Conservation (phyloP, 2,797 vertebrate genomes). For the Lophius americanus region DNA sequence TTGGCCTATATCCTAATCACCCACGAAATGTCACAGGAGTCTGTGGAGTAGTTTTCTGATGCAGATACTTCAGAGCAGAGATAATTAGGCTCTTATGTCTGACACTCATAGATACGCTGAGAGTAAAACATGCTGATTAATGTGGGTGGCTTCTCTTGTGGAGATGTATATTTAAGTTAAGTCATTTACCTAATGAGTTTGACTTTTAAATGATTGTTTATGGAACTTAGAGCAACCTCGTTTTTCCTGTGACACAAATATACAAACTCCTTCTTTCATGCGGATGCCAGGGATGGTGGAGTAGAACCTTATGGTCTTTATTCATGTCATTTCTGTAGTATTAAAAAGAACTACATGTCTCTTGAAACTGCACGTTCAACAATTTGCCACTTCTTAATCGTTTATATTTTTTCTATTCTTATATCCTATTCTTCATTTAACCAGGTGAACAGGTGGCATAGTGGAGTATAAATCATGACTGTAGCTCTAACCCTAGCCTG, state of each 20-base stretch:
- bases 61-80: constrained; percentile 7
- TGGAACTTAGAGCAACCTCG: constrained; percentile 18
- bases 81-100: constrained; percentile 38
- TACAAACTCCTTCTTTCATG: background rate
- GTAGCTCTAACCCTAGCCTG: too few species aligned
- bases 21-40: constrained; percentile 3
- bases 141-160: constrained; percentile 33
- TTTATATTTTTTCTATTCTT: too few species aligned
- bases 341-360: background rate
- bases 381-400: too few species aligned
- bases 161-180: constrained; percentile 17
- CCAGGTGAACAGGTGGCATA: too few species aligned
- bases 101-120: constrained; percentile 3
- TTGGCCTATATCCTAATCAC: too few species aligned
- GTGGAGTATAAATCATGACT: too few species aligned
- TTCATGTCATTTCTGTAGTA: background rate
- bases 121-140: constrained; percentile 43
- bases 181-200: constrained; percentile 26
- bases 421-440: too few species aligned
- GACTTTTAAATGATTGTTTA: constrained; percentile 27
- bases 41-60: constrained; percentile 12
- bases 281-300: background rate
- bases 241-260: constrained; percentile 11
- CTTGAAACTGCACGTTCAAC: background rate
- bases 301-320: background rate